Percentiles rank a stretch among this genome's conserved stretches.
Evolutionary conservation across 2,888 invertebrate genomes (phyloP).

Genomic region (Drosophila subsilvestris): DNA sequence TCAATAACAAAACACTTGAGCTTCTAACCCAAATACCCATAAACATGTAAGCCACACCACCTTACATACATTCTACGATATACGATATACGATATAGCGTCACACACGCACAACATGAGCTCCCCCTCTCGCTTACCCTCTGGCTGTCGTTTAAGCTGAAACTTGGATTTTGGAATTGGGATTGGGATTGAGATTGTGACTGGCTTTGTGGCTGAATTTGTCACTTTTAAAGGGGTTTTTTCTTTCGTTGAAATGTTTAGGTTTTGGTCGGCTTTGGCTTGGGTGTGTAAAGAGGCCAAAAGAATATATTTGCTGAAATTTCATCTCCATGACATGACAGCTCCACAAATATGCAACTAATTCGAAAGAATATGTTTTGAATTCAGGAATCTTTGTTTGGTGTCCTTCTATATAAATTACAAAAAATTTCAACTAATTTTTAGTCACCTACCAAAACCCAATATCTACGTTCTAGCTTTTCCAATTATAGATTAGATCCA

Average conservation of each 20-base stretch:
- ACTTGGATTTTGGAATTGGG: not conserved
- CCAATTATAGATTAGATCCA: not conserved
- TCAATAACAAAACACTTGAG: constrained; percentile 74
- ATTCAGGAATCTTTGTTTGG: not conserved
- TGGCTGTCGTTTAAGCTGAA: not conserved
- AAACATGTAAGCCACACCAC: constrained; percentile 60
- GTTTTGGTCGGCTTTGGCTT: not conserved
- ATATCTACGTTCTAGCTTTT: not conserved
- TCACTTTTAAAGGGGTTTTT: not conserved
- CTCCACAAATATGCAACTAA: too few species aligned
- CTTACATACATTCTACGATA: constrained; percentile 11
- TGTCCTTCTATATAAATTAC: not conserved
- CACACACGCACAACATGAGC: not conserved
- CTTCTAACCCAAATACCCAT: constrained; percentile 74
- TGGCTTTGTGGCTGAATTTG: not conserved
- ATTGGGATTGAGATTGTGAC: not conserved
- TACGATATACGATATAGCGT: not conserved
- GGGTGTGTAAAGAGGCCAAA: too few species aligned
- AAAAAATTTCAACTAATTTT: too few species aligned
- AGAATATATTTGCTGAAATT: too few species aligned
- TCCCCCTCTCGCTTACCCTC: not conserved
- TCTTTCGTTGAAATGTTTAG: not conserved
- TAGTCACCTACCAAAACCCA: too few species aligned
- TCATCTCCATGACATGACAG: too few species aligned
- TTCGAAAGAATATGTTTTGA: too few species aligned